phyloP scores from a whole-genome alignment of 1,140 invertebrate genomes.

The Asobara japonica region DNA sequence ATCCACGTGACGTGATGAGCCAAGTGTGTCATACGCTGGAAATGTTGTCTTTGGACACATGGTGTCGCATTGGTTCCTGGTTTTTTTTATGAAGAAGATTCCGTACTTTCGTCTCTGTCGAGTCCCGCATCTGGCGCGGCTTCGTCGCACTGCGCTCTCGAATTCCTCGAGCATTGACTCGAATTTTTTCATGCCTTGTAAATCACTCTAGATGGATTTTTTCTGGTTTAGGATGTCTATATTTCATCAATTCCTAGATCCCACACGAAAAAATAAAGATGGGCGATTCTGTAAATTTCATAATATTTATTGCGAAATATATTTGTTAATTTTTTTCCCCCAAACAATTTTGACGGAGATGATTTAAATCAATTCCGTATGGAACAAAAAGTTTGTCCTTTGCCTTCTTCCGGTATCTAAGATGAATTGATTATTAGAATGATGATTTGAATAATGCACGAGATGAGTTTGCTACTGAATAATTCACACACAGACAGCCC shows the following conservation, averaged over 20 bases:
- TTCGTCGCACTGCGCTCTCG: not conserved
- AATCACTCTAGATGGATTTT: not conserved
- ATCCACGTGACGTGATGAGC: slow-evolving; percentile 12
- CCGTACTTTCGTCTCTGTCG: not conserved
- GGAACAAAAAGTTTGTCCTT: no score
- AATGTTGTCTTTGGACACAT: not conserved
- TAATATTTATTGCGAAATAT: no score
- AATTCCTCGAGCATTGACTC: not conserved
- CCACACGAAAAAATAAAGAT: not conserved
- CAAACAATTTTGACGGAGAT: no score
- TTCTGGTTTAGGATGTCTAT: not conserved
- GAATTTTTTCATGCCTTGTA: not conserved
- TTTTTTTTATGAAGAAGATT: not conserved
- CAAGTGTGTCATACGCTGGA: slow-evolving; percentile 9
- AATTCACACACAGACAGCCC: no score
- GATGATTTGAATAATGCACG: no score
- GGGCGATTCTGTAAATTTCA: no score
- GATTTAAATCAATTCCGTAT: no score
- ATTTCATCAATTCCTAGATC: not conserved
- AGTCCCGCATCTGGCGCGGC: not conserved
- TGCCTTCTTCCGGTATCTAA: no score
- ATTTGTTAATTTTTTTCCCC: no score
- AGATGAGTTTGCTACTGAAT: no score
- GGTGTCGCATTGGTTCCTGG: not conserved
- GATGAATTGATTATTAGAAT: no score